Conservation (phyloP, 2,797 vertebrate species). For the Lindbergichthys nudifrons region DNA sequence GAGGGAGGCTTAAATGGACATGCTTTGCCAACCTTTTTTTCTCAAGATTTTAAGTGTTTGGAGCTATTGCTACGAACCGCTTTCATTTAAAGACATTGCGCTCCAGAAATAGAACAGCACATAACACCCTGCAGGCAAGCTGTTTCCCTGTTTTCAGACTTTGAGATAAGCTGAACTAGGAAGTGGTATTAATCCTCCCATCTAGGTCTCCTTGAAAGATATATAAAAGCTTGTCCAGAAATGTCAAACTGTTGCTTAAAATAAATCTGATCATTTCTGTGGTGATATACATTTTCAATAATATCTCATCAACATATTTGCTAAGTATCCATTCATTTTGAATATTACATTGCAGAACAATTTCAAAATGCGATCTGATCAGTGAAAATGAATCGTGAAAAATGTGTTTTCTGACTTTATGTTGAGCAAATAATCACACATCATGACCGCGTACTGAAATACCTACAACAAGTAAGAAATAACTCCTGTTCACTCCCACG, state of each 20-base stretch:
- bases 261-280: background rate
- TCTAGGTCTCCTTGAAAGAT: background rate
- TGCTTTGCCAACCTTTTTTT: too few species aligned
- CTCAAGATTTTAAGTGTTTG: too few species aligned
- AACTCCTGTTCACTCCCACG: background rate
- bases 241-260: background rate
- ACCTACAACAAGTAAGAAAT: conserved; percentile 15
- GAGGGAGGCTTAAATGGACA: too few species aligned
- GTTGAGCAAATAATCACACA: conserved; percentile 16
- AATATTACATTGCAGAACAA: too few species aligned
- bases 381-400: background rate
- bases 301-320: background rate
- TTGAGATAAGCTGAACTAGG: background rate
- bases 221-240: background rate
- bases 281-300: background rate
- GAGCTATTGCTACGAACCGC: too few species aligned
- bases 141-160: background rate
- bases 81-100: too few species aligned
- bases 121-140: background rate
- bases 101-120: background rate
- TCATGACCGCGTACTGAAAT: conserved; percentile 9
- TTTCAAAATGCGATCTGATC: too few species aligned
- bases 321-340: background rate
- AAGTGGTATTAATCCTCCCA: background rate
- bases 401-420: conserved; percentile 14